A percentile compares a stretch with the other conserved stretches of the same genome.
Evolutionary conservation across 2,113 vertebrate species (phyloP).

Genomic region (Eudorcas thomsonii): DNA sequence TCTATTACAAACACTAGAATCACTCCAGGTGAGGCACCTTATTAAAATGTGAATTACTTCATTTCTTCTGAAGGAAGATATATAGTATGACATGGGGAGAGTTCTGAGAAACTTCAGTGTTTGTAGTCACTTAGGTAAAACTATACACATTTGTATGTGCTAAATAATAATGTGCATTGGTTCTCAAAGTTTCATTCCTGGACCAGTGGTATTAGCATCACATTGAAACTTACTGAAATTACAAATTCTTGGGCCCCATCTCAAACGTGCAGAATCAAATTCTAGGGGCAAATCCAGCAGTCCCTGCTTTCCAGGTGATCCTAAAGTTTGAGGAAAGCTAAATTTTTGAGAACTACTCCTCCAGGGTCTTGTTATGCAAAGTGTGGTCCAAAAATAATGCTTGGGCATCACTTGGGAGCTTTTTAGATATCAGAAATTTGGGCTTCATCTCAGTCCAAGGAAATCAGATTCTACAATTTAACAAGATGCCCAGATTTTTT

Average conservation of each 20-base stretch:
- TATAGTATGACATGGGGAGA: neutral
- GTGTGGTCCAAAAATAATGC: neutral
- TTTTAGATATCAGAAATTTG: neutral
- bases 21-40: neutral
- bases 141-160: neutral
- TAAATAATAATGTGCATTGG: neutral
- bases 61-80: neutral
- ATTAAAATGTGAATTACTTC: neutral
- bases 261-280: neutral
- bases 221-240: neutral
- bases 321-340: neutral
- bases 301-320: neutral
- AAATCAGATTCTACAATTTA: neutral
- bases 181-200: neutral
- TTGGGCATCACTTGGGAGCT: neutral
- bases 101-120: neutral
- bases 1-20: neutral
- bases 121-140: neutral
- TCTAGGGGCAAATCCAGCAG: rapidly evolving
- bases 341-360: neutral
- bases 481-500: neutral
- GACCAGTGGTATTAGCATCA: neutral
- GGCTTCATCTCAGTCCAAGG: neutral
- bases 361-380: neutral
- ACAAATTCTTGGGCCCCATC: neutral